phyloP scores from a whole-genome alignment of 2,113 vertebrate species.

The Pygoscelis antarcticus region DNA sequence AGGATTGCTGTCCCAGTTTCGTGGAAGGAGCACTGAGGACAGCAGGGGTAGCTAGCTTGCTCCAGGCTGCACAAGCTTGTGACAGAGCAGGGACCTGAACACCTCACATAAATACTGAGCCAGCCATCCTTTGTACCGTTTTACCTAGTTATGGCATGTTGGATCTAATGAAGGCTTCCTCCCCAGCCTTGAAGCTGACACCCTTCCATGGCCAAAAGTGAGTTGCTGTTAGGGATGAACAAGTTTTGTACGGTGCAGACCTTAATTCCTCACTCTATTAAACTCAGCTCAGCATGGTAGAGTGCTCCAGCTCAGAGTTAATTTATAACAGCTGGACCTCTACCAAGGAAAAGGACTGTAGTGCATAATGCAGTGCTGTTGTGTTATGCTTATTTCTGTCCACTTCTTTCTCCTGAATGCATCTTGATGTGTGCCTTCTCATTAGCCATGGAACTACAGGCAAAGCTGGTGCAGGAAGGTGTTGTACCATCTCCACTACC shows the following conservation, averaged over 20 bases:
- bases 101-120: neutral
- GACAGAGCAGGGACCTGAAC: neutral
- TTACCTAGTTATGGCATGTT: neutral
- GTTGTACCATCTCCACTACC: neutral
- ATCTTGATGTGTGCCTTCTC: neutral
- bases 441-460: neutral
- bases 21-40: neutral
- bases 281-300: neutral
- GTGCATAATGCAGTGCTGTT: neutral
- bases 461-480: neutral
- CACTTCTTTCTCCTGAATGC: neutral
- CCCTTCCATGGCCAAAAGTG: neutral
- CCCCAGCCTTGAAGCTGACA: neutral
- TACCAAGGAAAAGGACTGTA: neutral
- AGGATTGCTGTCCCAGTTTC: neutral
- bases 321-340: neutral
- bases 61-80: neutral
- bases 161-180: neutral
- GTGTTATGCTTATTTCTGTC: neutral
- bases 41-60: neutral
- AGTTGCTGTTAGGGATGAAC: neutral
- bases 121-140: neutral
- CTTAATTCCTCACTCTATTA: neutral
- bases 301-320: neutral
- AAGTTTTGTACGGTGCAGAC: neutral